Base-by-base conservation (phyloP, 2,113 vertebrate genomes). In the Corythaixoides concolor region DNA sequence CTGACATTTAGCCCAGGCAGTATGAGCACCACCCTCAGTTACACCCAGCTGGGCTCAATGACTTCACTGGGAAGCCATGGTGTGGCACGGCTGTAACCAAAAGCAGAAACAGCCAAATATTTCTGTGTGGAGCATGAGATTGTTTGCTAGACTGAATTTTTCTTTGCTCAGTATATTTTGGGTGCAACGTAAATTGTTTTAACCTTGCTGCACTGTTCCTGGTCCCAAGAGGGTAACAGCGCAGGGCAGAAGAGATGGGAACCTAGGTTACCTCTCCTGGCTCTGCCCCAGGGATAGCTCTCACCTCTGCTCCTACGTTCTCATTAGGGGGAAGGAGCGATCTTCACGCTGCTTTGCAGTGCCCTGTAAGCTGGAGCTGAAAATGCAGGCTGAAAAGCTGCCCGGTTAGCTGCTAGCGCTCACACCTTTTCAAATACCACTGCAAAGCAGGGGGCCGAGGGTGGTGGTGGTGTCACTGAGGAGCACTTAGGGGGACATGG, bases 1-100 rank as follows among this genome's bases (percentile, higher is more conserved):
- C 80, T 97, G 95, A 95, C 92, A 82, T 96, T 96, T 95, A 97
- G 81, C 58, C 45, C 77, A 95, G 87, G 94, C 92, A 97, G 89
- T 92, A 49, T 35, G 84, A 91, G 66, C 89, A 93, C 94, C 95
- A 87, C 92, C 94, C 94, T 95, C 89, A 84, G 90, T 78, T 87
- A 96, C 97, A 96, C 95, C 94, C 94, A 93, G 86, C 86, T 90
- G 94, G 92, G 55, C 80, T 82, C 90, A 81, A 56, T 95, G 84
- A 93, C 81, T 91, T 96, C 89, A 95, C 55, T 94, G 92, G 72
- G 79, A 93, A 96, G 85, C 88, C 72, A 41, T 55, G 58, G 87
- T 87, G 62, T 53, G 53, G 58, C 86, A 85, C 0, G 0, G 62
- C 77, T 91, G 62, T 80, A 91, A 92, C 82, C 84, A 68, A 56